Evolutionary conservation across 2,113 vertebrate genomes (phyloP).

Genomic region (Solea solea): DNA sequence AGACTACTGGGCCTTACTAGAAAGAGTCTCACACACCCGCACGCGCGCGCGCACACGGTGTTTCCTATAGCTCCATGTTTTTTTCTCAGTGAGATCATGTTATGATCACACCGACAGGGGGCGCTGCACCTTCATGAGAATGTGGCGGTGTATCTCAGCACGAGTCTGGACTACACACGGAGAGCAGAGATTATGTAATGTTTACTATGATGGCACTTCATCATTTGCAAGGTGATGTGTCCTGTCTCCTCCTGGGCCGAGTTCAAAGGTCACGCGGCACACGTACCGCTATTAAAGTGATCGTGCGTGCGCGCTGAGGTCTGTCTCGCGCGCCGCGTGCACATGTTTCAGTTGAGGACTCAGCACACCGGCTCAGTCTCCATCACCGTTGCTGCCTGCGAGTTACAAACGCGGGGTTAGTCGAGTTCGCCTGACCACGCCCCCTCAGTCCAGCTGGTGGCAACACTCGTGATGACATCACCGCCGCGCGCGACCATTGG

Average conservation of each 20-base stretch:
- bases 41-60: no score
- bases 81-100: not conserved
- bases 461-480: conserved; percentile 88
- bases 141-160: conserved; percentile 43
- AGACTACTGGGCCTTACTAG: no score
- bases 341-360: conserved; percentile 18
- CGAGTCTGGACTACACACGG: conserved; percentile 52
- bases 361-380: conserved; percentile 1
- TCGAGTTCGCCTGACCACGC: conserved; percentile 82
- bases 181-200: conserved; percentile 76
- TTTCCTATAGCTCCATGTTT: not conserved
- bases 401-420: conserved; percentile 78
- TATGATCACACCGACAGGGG: conserved; percentile 55
- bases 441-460: conserved; percentile 85
- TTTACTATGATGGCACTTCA: conserved; percentile 56
- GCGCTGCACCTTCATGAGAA: conserved; percentile 49
- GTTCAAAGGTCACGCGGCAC: conserved; percentile 12
- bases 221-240: conserved; percentile 12
- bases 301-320: not conserved
- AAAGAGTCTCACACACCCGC: no score
- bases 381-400: conserved; percentile 45
- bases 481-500: conserved; percentile 75
- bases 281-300: not conserved
- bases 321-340: conserved; percentile 8
- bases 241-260: not conserved